Evolutionary conservation across 1,140 invertebrate species (phyloP), one percentile per base, ranked within the genome.

Genomic region (Coptotermes formosanus): DNA sequence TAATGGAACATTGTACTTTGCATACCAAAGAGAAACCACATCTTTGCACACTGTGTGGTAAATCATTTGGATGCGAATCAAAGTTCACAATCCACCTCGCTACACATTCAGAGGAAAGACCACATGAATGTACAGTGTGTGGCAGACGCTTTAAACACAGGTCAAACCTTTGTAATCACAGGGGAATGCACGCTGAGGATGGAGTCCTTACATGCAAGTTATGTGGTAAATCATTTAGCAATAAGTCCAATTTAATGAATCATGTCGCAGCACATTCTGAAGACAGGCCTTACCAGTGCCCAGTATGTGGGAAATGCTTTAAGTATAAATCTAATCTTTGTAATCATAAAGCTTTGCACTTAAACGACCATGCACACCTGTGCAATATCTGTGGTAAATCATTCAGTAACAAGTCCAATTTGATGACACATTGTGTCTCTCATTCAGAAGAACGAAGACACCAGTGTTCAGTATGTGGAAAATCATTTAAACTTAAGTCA

Each of bases 251-350:
- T 9, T 84, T 90, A 11, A 87, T 84, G 8, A 85, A 86, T 19
- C 89, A 90, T 82, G 30, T 82, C 14, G 32, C 32, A 82, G 43
- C 30, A 38, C 94, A 95, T 85, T 94, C 93, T 0, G 92, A 93
- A 44, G 91, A 93, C 87, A 92, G 94, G 81, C 94, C 94, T 0
- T 95, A 93, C 87, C 91, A 93, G 21, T 95, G 94, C 88, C 93
- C 94, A 86, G 90, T 92, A 81, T 95, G 94, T 86, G 93, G 90
- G 8, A 93, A 93, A 88, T 90, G 89, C 14, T 94, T 93, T 32
- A 38, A 32, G 4, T 44, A 82, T 30, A 82, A 82, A 82, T 82
- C 82, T 82, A 82, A 82, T 44, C 82, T 82, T 32, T 44, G 32
- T 82, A 82, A 38, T 82, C 82, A 82, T 32, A 82, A 38, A 38